These are phyloP conservation scores for Acronicta aceris DNA, from an alignment of 2,888 invertebrate genomes.

Conservation along the genomic window DNA sequence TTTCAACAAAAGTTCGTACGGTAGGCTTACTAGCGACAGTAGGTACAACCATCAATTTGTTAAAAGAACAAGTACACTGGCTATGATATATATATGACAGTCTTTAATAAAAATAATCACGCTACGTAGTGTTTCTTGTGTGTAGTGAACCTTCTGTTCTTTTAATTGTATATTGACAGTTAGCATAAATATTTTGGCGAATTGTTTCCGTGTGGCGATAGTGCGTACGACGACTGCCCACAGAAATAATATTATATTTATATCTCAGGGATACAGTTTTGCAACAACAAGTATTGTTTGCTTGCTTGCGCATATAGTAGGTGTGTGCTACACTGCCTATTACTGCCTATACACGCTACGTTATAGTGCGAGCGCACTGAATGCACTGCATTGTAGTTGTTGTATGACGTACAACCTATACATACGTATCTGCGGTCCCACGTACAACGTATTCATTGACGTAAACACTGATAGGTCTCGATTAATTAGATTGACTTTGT, in stretches of 20 bases:
- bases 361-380: neutral
- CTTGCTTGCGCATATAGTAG: neutral
- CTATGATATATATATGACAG: no score
- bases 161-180: neutral
- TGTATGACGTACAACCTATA: no score
- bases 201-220: neutral
- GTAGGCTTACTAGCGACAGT: neutral
- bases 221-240: neutral
- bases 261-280: neutral
- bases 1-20: neutral
- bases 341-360: no score
- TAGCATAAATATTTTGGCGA: neutral
- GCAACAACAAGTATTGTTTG: conserved; percentile 2
- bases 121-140: no score
- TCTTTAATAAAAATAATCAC: no score
- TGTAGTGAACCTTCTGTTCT: conserved; percentile 5
- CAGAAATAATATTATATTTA: neutral
- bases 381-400: conserved; percentile 9
- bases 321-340: no score
- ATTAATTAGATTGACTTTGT: no score
- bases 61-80: no score
- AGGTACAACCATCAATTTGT: no score
- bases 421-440: no score
- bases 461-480: no score
- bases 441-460: no score